Evolutionary conservation across 1,140 invertebrate species (phyloP).

Genomic region (Pissodes strobi): DNA sequence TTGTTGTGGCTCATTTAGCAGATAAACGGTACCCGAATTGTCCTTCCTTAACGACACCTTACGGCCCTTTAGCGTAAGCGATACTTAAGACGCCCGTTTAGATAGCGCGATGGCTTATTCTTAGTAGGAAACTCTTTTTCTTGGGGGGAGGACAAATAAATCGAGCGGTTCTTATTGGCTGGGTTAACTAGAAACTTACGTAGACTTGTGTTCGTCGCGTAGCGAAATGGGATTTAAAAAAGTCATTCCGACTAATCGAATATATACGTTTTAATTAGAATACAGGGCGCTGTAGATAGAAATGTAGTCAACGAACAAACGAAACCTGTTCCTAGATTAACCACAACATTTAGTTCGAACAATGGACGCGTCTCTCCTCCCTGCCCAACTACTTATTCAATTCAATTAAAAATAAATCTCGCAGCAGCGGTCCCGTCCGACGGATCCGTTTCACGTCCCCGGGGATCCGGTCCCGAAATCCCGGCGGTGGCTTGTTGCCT

Average conservation of each 20-base stretch:
- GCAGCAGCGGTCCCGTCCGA: constrained; percentile 63
- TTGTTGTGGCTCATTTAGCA: constrained; percentile 55
- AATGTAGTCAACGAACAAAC: too few species aligned
- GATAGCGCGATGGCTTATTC: constrained; percentile 13
- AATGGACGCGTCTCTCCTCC: constrained; percentile 7
- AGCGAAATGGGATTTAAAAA: too few species aligned
- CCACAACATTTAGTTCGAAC: constrained; percentile 24
- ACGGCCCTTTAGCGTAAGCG: constrained; percentile 49
- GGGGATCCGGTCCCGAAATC: constrained; percentile 58
- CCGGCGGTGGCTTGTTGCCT: constrained; percentile 51
- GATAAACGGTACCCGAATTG: constrained; percentile 53
- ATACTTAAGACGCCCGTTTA: constrained; percentile 42
- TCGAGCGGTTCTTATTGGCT: constrained; percentile 1
- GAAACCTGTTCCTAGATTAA: too few species aligned
- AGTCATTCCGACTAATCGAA: too few species aligned
- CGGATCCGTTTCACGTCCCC: constrained; percentile 55
- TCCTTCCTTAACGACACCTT: constrained; percentile 53
- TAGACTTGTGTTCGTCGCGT: not conserved
- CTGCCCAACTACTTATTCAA: constrained; percentile 33
- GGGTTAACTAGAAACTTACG: not conserved
- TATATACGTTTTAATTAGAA: too few species aligned
- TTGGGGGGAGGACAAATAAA: not conserved
- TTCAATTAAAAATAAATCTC: constrained; percentile 49
- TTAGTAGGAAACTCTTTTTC: constrained; percentile 12
- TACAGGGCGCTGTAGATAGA: too few species aligned